A percentile compares a stretch with the other conserved stretches of the same genome.
These are phyloP conservation scores for Siphamia tubifer DNA, from an alignment of 2,113 vertebrate genomes.

Conservation along the genomic window DNA sequence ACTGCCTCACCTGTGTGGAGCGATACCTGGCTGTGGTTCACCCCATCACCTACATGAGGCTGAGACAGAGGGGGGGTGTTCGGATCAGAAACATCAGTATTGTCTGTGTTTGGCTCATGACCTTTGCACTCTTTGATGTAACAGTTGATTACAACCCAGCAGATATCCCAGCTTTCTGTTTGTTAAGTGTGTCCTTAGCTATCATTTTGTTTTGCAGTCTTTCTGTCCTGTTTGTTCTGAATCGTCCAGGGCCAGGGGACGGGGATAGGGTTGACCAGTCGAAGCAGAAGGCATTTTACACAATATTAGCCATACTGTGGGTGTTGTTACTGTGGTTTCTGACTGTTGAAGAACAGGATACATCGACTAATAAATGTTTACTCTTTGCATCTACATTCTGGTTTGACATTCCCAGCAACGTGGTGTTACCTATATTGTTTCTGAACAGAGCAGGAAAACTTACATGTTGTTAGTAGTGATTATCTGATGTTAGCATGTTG, in stretches of 20 bases:
- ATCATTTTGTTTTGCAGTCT: neutral
- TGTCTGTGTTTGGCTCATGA: neutral
- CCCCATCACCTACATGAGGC: neutral
- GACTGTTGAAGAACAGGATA: fast-evolving
- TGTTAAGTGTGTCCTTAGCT: neutral
- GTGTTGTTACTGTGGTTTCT: neutral
- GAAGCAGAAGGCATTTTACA: neutral
- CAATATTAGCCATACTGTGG: neutral
- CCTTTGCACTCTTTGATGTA: no score
- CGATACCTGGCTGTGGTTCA: conserved; percentile 10
- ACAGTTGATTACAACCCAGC: no score
- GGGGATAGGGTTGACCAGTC: neutral
- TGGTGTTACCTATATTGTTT: neutral
- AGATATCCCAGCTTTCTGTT: no score
- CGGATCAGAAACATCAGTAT: neutral
- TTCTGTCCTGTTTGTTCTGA: neutral
- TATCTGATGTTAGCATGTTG: no score
- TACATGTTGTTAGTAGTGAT: no score
- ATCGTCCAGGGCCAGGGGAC: neutral
- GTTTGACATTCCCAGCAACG: neutral
- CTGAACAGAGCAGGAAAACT: neutral
- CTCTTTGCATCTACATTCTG: no score
- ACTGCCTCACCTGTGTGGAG: neutral
- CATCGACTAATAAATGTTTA: no score
- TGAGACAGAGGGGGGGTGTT: neutral